A percentile compares a stretch with the other conserved stretches of the same genome.
Conservation (phyloP, 2,888 invertebrate genomes). For the Chloroclysta siterata region DNA sequence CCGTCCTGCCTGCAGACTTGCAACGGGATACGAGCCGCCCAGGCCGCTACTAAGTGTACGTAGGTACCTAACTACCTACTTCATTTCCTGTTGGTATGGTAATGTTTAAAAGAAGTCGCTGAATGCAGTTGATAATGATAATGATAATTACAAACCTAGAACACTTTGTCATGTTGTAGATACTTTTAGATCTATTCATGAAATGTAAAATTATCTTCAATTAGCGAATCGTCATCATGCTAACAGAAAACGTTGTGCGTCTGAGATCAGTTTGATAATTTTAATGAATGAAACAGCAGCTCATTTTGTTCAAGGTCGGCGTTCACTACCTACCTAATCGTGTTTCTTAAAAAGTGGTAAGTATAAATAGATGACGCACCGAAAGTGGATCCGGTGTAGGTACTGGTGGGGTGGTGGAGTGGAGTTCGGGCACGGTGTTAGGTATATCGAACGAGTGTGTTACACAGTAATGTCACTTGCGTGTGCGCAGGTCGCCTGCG, state of each 20-base stretch:
- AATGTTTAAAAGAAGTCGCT: not conserved
- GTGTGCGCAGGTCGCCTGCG: constrained; percentile 62
- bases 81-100: not conserved
- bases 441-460: constrained; percentile 42
- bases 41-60: constrained; percentile 33
- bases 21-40: constrained; percentile 64
- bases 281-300: constrained; percentile 64
- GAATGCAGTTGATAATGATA: too few species aligned
- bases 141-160: too few species aligned
- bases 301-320: constrained; percentile 65
- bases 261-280: constrained; percentile 54
- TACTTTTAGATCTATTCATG: too few species aligned
- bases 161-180: too few species aligned
- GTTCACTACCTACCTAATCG: constrained; percentile 43
- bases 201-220: constrained; percentile 62
- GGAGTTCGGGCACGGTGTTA: constrained; percentile 47
- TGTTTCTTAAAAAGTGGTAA: constrained; percentile 52
- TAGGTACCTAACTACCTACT: not conserved
- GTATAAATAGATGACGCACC: constrained; percentile 72
- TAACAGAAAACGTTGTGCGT: constrained; percentile 47
- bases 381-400: constrained; percentile 61
- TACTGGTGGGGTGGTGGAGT: constrained; percentile 40
- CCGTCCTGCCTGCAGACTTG: constrained; percentile 47
- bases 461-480: constrained; percentile 42
- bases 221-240: constrained; percentile 57